Base-by-base conservation (phyloP, 2,888 invertebrate species). In the Agrochola circellaris region DNA sequence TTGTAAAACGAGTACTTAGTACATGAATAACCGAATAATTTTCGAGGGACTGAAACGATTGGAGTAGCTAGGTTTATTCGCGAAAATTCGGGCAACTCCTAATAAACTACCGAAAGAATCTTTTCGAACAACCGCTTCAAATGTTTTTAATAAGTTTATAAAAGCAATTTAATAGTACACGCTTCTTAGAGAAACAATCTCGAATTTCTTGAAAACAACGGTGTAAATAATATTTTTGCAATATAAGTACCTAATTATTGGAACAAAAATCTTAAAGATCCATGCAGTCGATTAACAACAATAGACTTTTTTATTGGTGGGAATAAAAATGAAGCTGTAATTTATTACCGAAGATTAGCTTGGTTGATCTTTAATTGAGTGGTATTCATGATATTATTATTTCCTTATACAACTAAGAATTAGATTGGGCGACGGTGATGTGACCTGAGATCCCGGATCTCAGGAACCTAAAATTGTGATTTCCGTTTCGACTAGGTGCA, bases 271-370 rank as follows among this genome's bases (percentile, higher is more conserved):
- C 76, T 51, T 38, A 30, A 66, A 66, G 15, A 58, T 54, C 13
- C 7, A 48, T 76, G n/a, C 30, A 66, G 42, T 45, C 20, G 26
- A 56, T 48, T 23, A 13, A 56, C 45, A 34, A 30, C 8, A 62
- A 20, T 26, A 11, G 2, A 23, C 20, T 61, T 77, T 54, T 75
- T 75, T 54, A 56, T 78, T 51, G 20, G 13, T 66, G 6, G 9
- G 17, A 73, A 48, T 73, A 54, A 73, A 69, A 20, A 38, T 66
- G 23, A 67, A 66, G 0, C 45, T 73, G 7, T 73, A 56, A 73
- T 48, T 73, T 48, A 67, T 17, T n/a, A 15, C 4, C 23, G 26
- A 45, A 45, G 51, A 64, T 65, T 34, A 45, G 34, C 23, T 54
- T 54, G 20, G n/a, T 45, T 54, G 26, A 62, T 64, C 7, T 70